Percentiles rank a stretch among this genome's conserved stretches.
Conservation (phyloP, 2,113 vertebrate genomes). For the Pao palembangensis region DNA sequence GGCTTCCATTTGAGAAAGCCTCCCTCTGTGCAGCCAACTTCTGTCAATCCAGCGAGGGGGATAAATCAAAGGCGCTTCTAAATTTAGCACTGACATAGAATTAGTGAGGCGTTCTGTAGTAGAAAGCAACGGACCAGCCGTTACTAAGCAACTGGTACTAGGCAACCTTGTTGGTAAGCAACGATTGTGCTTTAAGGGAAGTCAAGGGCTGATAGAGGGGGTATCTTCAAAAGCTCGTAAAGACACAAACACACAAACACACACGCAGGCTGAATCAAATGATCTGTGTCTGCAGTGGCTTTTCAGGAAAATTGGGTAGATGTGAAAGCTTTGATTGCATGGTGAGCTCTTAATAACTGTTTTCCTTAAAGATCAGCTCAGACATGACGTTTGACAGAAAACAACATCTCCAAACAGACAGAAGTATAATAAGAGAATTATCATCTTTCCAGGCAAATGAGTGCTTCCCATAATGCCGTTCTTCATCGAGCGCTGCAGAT, state of each 20-base stretch:
- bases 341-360: constrained; percentile 32
- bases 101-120: constrained; percentile 66
- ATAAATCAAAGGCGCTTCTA: constrained; percentile 73
- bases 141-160: constrained; percentile 76
- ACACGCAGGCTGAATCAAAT: constrained; percentile 35
- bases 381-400: constrained; percentile 31
- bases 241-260: background rate
- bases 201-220: constrained; percentile 50
- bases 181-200: constrained; percentile 59
- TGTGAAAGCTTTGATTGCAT: constrained; percentile 19
- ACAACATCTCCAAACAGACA: constrained; percentile 20
- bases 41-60: constrained; percentile 63
- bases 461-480: constrained; percentile 23
- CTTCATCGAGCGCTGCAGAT: constrained; percentile 29
- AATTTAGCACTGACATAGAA: constrained; percentile 74
- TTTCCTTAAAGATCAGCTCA: constrained; percentile 34
- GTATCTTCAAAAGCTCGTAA: constrained; percentile 47
- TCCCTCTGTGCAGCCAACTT: constrained; percentile 49
- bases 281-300: constrained; percentile 27
- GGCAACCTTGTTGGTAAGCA: constrained; percentile 77
- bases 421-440: constrained; percentile 15
- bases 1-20: constrained; percentile 27
- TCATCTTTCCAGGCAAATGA: constrained; percentile 15
- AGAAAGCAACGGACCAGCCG: constrained; percentile 59
- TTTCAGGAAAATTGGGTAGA: constrained; percentile 22